phyloP scores from a whole-genome alignment of 1,140 invertebrate genomes.

The Penaeus vannamei region DNA sequence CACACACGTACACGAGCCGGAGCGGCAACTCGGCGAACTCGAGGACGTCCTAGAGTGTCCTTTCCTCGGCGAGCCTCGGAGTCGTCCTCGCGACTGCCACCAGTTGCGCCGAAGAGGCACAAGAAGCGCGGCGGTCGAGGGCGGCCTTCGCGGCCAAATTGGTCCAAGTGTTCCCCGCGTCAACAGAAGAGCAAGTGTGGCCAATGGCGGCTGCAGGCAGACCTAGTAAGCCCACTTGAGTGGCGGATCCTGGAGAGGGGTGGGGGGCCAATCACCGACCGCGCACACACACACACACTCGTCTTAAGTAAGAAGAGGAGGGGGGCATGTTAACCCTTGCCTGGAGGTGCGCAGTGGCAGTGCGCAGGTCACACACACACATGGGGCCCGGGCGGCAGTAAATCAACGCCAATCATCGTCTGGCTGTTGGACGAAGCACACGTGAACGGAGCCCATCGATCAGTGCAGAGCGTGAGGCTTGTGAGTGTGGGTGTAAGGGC shows the following conservation, averaged over 20 bases:
- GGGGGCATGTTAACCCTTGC: conserved; percentile 66
- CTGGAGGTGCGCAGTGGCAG: conserved; percentile 67
- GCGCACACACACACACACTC: conserved; percentile 62
- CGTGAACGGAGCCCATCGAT: conserved; percentile 68
- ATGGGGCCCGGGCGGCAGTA: conserved; percentile 67
- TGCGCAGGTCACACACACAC: conserved; percentile 68
- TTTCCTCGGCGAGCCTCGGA: neutral
- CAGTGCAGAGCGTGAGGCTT: conserved; percentile 65
- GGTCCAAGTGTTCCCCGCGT: conserved; percentile 61
- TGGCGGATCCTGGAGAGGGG: conserved; percentile 64
- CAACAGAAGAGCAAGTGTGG: conserved; percentile 62
- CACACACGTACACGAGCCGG: conserved; percentile 36
- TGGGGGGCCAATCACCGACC: conserved; percentile 62
- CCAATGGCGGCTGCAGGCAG: conserved; percentile 64
- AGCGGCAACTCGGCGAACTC: neutral
- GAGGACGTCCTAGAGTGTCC: neutral
- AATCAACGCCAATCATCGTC: conserved; percentile 69
- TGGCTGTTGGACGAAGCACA: conserved; percentile 68
- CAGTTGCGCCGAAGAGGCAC: neutral
- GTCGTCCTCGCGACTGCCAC: conserved; percentile 24
- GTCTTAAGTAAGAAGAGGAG: conserved; percentile 64
- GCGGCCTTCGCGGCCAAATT: conserved; percentile 4
- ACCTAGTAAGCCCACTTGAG: conserved; percentile 65
- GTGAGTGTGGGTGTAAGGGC: conserved; percentile 64
- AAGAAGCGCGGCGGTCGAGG: neutral